phyloP scores from a whole-genome alignment of 2,797 vertebrate genomes.

The Philypnodon macrostomus region DNA sequence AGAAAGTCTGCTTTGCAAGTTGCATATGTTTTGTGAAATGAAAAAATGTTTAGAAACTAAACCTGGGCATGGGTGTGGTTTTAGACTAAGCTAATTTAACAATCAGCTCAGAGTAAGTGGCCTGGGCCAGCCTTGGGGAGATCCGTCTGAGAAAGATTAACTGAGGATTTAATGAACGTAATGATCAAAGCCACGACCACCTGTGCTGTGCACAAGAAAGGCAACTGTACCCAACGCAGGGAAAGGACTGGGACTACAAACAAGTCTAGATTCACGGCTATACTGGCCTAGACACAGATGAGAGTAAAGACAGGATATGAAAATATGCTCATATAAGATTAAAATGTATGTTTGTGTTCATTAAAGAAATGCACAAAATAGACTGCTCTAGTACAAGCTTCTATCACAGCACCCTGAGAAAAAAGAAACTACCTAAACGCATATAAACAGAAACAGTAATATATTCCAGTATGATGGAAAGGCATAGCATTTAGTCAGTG shows the following conservation, averaged over 20 bases:
- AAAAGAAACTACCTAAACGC: slow-evolving; percentile 70
- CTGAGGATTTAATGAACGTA: slow-evolving; percentile 74
- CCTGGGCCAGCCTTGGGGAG: slow-evolving; percentile 70
- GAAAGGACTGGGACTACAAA: slow-evolving; percentile 53
- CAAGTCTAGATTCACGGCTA: slow-evolving; percentile 69
- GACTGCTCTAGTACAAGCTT: slow-evolving; percentile 77
- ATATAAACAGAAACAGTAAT: slow-evolving; percentile 74
- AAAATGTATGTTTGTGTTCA: slow-evolving; percentile 69
- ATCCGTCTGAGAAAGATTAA: slow-evolving; percentile 80
- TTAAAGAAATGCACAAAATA: slow-evolving; percentile 82
- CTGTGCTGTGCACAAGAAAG: slow-evolving; percentile 78
- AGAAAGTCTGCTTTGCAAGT: slow-evolving; percentile 51
- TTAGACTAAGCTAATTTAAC: slow-evolving; percentile 73
- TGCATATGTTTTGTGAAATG: slow-evolving; percentile 59
- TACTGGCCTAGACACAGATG: slow-evolving; percentile 72
- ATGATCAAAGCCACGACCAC: slow-evolving; percentile 78
- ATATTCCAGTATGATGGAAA: slow-evolving; percentile 82
- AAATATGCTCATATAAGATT: slow-evolving; percentile 74
- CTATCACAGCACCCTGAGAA: slow-evolving; percentile 86
- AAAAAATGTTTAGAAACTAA: slow-evolving; percentile 41
- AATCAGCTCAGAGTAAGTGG: slow-evolving; percentile 73
- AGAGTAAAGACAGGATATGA: slow-evolving; percentile 70
- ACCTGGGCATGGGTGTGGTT: slow-evolving; percentile 62
- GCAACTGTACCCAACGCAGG: slow-evolving; percentile 72
- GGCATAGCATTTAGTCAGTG: slow-evolving; percentile 78